Percentiles rank a stretch among this genome's conserved stretches.
These are phyloP conservation scores for Drosophila littoralis DNA, from an alignment of 1,140 invertebrate species.

Conservation along the genomic window DNA sequence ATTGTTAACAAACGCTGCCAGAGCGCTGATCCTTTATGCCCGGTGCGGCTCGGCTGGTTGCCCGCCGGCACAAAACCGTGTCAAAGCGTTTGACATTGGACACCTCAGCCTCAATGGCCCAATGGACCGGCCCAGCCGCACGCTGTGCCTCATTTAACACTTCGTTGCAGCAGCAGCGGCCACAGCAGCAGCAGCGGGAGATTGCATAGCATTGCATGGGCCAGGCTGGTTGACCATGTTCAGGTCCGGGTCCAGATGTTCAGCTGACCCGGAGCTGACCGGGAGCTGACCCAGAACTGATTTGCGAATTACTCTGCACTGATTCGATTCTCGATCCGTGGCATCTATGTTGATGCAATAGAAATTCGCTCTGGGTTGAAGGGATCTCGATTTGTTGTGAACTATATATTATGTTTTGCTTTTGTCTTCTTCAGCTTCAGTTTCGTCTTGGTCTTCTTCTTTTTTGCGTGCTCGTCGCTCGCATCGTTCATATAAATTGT, in stretches of 20 bases:
- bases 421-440: background rate
- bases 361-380: conserved; percentile 51
- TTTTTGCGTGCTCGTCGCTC: conserved; percentile 21
- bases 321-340: conserved; percentile 24
- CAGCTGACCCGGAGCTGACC: conserved; percentile 15
- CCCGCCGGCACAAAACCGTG: conserved; percentile 69
- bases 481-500: conserved; percentile 57
- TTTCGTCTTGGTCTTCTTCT: background rate
- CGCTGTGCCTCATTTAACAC: conserved; percentile 75
- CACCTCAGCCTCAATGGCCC: background rate
- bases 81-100: conserved; percentile 55
- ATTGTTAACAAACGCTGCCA: conserved; percentile 3
- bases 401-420: background rate
- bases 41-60: conserved; percentile 50
- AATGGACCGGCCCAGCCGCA: conserved; percentile 12
- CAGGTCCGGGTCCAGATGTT: conserved; percentile 14
- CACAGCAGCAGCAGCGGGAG: conserved; percentile 53
- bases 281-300: background rate
- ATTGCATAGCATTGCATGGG: conserved; percentile 51
- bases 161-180: conserved; percentile 54
- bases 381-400: background rate
- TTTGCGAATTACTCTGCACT: background rate
- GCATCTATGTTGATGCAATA: conserved; percentile 69
- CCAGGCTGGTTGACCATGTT: background rate
- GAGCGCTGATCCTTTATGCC: conserved; percentile 24